A percentile compares a stretch with the other conserved stretches of the same genome.
phyloP scores from a whole-genome alignment of 53 echinoderm and acorn worm species.

The Pentamera pediparva region DNA sequence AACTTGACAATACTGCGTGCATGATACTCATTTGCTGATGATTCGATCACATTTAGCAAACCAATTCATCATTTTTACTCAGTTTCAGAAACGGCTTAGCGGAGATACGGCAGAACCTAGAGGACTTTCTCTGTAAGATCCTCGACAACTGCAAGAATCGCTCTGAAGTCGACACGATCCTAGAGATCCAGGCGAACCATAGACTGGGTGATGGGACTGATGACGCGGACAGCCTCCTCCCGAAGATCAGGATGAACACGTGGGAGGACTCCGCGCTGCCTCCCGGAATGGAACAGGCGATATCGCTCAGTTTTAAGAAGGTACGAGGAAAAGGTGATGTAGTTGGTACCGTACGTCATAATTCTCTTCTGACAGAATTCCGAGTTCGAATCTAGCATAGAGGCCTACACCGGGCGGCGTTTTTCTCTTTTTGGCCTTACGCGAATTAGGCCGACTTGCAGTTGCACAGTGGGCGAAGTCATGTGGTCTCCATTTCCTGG shows the following conservation, averaged over 20 bases:
- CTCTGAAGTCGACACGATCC: constrained; percentile 9
- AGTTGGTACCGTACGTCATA: neutral
- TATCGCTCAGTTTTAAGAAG: constrained; percentile 7
- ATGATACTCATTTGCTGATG: too few species aligned
- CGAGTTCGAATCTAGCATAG: neutral
- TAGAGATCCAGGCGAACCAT: constrained; percentile 16
- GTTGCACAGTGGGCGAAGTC: too few species aligned
- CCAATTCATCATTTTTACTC: neutral
- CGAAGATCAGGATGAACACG: constrained; percentile 2
- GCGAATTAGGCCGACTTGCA: too few species aligned
- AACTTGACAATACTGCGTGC: too few species aligned
- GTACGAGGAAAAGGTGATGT: neutral
- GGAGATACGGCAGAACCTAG: neutral
- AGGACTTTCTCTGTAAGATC: constrained; percentile 7
- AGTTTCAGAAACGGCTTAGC: constrained; percentile 11
- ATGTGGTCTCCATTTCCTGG: too few species aligned
- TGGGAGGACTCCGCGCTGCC: constrained; percentile 21
- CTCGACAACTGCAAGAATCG: constrained; percentile 4
- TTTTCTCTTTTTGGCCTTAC: too few species aligned
- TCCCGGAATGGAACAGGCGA: constrained; percentile 12
- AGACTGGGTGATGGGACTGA: constrained; percentile 1
- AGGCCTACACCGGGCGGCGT: too few species aligned
- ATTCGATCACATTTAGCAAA: too few species aligned
- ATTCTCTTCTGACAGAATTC: neutral
- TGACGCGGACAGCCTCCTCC: neutral